A percentile compares a stretch with the other conserved stretches of the same genome.
Conservation (phyloP, 2,797 vertebrate species). For the Enteromius mattozi region DNA sequence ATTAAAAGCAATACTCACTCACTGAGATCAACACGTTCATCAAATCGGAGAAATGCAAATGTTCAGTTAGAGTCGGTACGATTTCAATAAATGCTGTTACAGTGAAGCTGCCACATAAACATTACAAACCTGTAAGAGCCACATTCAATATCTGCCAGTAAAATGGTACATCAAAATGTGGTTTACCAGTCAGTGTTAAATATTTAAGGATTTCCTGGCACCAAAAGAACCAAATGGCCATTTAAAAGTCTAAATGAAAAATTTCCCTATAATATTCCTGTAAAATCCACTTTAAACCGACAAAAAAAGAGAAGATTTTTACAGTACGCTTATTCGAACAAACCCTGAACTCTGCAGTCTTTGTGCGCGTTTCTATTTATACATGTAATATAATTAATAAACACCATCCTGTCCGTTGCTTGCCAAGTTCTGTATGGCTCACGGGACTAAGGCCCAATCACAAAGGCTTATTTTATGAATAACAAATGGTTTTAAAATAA, state of each 20-base stretch:
- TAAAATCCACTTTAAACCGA: constrained; percentile 1
- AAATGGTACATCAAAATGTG: constrained; percentile 33
- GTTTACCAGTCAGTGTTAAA: constrained; percentile 22
- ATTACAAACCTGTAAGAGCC: constrained; percentile 45
- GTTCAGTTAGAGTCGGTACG: constrained; percentile 24
- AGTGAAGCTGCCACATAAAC: constrained; percentile 49
- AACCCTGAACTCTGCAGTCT: constrained; percentile 33
- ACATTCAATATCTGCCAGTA: constrained; percentile 46
- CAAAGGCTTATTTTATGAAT: constrained; percentile 26
- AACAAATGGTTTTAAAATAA: constrained; percentile 8
- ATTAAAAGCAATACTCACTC: constrained; percentile 40
- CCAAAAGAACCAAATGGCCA: constrained; percentile 35
- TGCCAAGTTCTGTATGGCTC: constrained; percentile 22
- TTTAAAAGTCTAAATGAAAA: constrained; percentile 16
- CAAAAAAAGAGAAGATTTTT: not conserved
- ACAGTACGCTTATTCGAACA: constrained; percentile 19
- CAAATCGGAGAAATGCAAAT: constrained; percentile 41
- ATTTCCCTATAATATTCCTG: constrained; percentile 3
- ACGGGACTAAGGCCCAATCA: constrained; percentile 22
- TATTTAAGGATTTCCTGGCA: constrained; percentile 39
- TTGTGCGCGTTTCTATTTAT: constrained; percentile 11
- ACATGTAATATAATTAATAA: constrained; percentile 1
- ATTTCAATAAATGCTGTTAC: constrained; percentile 32
- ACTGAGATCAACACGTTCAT: constrained; percentile 39
- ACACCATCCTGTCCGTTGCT: not conserved